Conservation (phyloP, 2,888 invertebrate species). For the Patella pellucida region DNA sequence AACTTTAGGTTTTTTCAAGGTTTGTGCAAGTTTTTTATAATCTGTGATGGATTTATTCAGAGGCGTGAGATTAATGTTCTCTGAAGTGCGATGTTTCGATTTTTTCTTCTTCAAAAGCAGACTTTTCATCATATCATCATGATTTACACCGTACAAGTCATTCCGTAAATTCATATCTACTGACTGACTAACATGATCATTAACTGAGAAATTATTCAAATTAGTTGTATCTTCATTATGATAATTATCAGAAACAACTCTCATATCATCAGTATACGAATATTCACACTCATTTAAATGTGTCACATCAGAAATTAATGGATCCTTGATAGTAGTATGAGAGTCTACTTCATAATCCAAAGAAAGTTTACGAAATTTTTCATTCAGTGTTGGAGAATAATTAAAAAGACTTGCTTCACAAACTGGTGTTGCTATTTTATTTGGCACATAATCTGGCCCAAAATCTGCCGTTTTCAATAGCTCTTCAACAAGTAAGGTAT, state of each 20-base stretch:
- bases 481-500: constrained; percentile 37
- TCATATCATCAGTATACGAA: neutral
- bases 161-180: constrained; percentile 29
- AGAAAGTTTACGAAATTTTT: neutral
- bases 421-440: neutral
- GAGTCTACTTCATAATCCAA: neutral
- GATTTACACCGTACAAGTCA: constrained; percentile 44
- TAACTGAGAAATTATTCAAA: neutral
- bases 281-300: neutral
- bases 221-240: neutral
- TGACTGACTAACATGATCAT: too few relatives aligned
- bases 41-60: neutral
- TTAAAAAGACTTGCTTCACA: neutral
- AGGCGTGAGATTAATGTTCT: neutral
- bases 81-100: constrained; percentile 23
- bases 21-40: neutral
- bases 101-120: constrained; percentile 34
- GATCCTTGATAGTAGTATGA: neutral
- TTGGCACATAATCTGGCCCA: constrained; percentile 42
- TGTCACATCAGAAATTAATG: neutral
- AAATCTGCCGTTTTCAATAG: constrained; percentile 48
- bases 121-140: constrained; percentile 37
- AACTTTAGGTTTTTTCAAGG: neutral
- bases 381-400: neutral
- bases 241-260: neutral